These are phyloP conservation scores for Salarias fasciatus DNA, from an alignment of 2,797 vertebrate species.

Conservation along the genomic window DNA sequence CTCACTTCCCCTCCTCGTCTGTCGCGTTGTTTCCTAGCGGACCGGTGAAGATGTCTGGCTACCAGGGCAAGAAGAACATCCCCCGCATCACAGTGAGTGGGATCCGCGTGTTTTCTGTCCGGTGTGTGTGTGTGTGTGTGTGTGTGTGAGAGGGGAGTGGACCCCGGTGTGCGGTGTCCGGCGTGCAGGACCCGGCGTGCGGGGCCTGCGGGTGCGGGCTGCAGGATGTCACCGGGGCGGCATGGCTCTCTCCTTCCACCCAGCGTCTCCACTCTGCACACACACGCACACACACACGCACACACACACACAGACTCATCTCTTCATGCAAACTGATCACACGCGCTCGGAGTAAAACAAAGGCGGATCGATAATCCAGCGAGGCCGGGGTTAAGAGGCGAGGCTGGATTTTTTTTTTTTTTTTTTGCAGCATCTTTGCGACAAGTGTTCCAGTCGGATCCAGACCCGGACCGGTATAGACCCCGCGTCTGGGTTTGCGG, in stretches of 20 bases:
- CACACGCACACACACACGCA: too few relatives aligned
- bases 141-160: too few relatives aligned
- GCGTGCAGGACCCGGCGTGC: slow-evolving; percentile 35
- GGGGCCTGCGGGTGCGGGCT: slow-evolving; percentile 40
- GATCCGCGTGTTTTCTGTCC: background rate
- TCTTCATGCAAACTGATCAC: too few relatives aligned
- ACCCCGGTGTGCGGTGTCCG: slow-evolving; percentile 1
- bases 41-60: slow-evolving; percentile 90
- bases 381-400: slow-evolving; percentile 16
- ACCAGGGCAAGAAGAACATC: slow-evolving; percentile 99
- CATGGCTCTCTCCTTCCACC: slow-evolving; percentile 20
- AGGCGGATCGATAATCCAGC: slow-evolving; percentile 8
- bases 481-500: too few relatives aligned
- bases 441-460: slow-evolving; percentile 41
- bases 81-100: slow-evolving; percentile 98
- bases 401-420: slow-evolving; percentile 2
- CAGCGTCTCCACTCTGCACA: background rate
- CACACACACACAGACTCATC: too few relatives aligned
- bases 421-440: slow-evolving; percentile 54
- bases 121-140: too few relatives aligned
- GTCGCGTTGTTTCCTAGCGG: slow-evolving; percentile 5
- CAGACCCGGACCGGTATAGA: background rate
- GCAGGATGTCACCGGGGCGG: slow-evolving; percentile 62
- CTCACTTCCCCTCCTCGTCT: slow-evolving; percentile 15
- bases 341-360: too few relatives aligned